Conservation (phyloP, 2,797 vertebrate species). For the Sebastes alutus region DNA sequence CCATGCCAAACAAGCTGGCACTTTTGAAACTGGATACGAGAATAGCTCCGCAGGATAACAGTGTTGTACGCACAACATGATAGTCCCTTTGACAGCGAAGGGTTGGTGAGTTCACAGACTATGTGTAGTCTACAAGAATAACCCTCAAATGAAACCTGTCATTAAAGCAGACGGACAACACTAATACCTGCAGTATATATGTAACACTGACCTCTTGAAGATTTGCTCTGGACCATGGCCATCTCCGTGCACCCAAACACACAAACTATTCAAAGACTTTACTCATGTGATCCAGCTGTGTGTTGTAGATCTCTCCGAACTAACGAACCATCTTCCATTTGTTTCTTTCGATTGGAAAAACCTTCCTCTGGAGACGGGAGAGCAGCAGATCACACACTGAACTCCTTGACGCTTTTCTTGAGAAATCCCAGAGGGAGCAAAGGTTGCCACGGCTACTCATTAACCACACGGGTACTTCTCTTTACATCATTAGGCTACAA, state of each 20-base stretch:
- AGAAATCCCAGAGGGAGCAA: slow-evolving; percentile 78
- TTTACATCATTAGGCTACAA: slow-evolving; percentile 59
- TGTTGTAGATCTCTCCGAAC: not conserved
- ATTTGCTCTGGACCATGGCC: slow-evolving; percentile 83
- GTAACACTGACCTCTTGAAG: slow-evolving; percentile 84
- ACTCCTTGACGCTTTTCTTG: slow-evolving; percentile 54
- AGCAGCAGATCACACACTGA: slow-evolving; percentile 15
- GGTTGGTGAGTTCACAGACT: not conserved
- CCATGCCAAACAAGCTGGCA: not conserved
- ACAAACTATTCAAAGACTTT: slow-evolving; percentile 36
- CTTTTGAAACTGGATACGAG: slow-evolving; percentile 5
- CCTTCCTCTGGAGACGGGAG: slow-evolving; percentile 19
- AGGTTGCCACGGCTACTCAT: slow-evolving; percentile 84
- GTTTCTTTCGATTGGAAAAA: not conserved
- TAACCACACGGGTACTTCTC: slow-evolving; percentile 76
- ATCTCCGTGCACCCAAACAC: slow-evolving; percentile 59
- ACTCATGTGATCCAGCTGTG: slow-evolving; percentile 11
- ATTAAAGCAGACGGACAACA: not conserved
- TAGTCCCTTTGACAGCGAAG: not conserved
- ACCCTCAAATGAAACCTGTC: not conserved
- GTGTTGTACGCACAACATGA: not conserved
- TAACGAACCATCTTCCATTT: slow-evolving; percentile 35
- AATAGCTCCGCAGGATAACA: not conserved
- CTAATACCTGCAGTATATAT: not conserved
- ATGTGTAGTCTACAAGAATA: not conserved